Evolutionary conservation across 1,140 invertebrate species (phyloP).

Genomic region (Aphelenchoides besseyi): DNA sequence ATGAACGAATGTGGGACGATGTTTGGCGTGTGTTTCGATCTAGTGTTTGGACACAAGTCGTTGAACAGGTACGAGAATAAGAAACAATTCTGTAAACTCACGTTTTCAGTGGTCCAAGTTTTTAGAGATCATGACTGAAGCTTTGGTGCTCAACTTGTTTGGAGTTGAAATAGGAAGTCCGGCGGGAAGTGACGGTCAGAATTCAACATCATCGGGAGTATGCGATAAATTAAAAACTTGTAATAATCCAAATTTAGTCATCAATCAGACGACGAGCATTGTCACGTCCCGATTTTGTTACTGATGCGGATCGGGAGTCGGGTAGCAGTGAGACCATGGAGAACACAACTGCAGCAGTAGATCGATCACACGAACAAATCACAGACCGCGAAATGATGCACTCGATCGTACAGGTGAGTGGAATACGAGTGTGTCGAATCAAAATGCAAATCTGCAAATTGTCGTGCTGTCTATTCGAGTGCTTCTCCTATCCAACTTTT

Average conservation of each 20-base stretch:
- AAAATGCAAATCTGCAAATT: conserved; percentile 9
- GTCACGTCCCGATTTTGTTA: conserved; percentile 1
- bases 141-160: conserved; percentile 53
- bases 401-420: neutral
- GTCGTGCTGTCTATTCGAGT: conserved; percentile 12
- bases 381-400: neutral
- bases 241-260: neutral
- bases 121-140: conserved; percentile 50
- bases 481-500: too few relatives aligned
- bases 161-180: conserved; percentile 32
- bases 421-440: neutral
- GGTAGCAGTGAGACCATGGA: neutral
- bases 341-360: neutral
- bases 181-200: neutral
- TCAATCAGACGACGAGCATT: neutral
- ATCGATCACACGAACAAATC: neutral
- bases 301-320: neutral
- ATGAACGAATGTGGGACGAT: conserved; percentile 59
- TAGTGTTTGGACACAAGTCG: conserved; percentile 50
- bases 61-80: conserved; percentile 42
- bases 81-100: neutral
- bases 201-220: neutral
- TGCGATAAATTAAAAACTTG: neutral
- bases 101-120: conserved; percentile 37
- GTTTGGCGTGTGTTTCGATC: conserved; percentile 48